Evolutionary conservation across 2,797 vertebrate genomes (phyloP).

Genomic region (Anguilla megastoma): DNA sequence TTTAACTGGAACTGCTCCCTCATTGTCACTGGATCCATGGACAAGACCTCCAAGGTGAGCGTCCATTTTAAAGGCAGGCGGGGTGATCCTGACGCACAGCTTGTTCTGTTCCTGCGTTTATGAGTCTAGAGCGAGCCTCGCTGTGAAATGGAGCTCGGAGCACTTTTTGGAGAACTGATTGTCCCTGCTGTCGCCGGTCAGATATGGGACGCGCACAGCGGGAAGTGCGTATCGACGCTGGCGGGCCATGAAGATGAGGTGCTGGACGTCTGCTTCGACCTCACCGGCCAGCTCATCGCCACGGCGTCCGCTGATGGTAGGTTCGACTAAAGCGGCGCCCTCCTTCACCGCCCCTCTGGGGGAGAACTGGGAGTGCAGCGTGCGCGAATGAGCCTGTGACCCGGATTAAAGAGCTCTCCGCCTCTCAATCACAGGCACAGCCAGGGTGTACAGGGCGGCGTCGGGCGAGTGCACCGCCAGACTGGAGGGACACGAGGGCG

Average conservation of each 20-base stretch:
- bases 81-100: not conserved
- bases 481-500: constrained; percentile 85
- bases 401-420: not conserved
- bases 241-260: constrained; percentile 85
- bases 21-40: constrained; percentile 86
- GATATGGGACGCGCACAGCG: constrained; percentile 83
- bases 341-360: not conserved
- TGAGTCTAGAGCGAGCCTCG: constrained; percentile 12
- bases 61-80: not conserved
- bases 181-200: constrained; percentile 54
- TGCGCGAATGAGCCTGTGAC: not conserved
- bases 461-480: constrained; percentile 81
- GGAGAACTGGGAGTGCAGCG: not conserved
- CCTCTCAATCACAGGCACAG: constrained; percentile 74
- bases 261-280: constrained; percentile 91
- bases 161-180: not conserved
- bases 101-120: constrained; percentile 26
- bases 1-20: constrained; percentile 93
- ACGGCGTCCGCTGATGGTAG: constrained; percentile 89
- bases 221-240: constrained; percentile 79
- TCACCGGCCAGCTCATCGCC: constrained; percentile 82
- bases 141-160: not conserved
- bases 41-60: constrained; percentile 90
- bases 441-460: constrained; percentile 78
- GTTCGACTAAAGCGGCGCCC: constrained; percentile 32